Conservation (phyloP, 2,888 invertebrate species). For the Atrina japonica region DNA sequence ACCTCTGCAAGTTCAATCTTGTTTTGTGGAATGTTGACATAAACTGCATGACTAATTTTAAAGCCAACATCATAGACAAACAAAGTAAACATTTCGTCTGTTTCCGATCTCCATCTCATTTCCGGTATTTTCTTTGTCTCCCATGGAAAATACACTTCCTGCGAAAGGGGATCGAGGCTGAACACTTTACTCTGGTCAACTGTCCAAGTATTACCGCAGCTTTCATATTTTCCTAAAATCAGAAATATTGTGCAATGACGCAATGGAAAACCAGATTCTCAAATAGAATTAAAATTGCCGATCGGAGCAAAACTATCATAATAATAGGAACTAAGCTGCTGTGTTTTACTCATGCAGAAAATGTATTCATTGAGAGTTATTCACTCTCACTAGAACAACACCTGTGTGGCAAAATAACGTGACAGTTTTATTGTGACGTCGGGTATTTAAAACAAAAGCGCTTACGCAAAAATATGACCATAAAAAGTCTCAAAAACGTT, state of each 20-base stretch:
- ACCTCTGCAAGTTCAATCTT: slow-evolving; percentile 42
- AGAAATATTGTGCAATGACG: neutral
- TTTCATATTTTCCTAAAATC: slow-evolving; percentile 7
- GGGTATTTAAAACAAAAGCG: no score
- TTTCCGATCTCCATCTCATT: slow-evolving; percentile 7
- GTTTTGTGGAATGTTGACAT: slow-evolving; percentile 48
- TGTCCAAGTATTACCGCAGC: slow-evolving; percentile 17
- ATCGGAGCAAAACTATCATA: no score
- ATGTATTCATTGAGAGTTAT: no score
- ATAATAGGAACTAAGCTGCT: no score
- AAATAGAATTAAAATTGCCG: no score
- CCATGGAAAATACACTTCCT: slow-evolving; percentile 2
- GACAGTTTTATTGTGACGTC: no score
- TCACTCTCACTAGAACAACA: no score
- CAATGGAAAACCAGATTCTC: no score
- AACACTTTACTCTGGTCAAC: neutral
- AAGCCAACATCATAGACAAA: slow-evolving; percentile 48
- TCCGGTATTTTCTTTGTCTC: slow-evolving; percentile 6
- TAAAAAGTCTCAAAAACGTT: no score
- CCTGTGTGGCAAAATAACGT: no score
- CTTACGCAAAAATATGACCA: no score
- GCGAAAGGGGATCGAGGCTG: slow-evolving; percentile 4
- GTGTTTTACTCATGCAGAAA: no score
- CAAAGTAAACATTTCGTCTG: slow-evolving; percentile 38
- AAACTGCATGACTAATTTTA: slow-evolving; percentile 40